Conservation (phyloP, 2,113 vertebrate genomes). For the Crocuta crocuta region DNA sequence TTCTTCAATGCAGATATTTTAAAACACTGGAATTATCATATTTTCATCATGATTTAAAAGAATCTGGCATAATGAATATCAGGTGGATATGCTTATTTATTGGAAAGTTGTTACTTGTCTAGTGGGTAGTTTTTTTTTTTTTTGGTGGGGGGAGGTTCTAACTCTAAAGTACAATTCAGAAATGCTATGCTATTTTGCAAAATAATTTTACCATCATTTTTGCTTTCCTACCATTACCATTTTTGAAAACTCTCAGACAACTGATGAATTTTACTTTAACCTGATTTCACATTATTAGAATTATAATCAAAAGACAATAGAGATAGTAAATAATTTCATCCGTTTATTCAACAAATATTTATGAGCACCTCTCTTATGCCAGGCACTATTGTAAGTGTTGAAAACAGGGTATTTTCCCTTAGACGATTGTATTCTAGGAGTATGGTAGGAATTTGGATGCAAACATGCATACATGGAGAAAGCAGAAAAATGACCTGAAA, state of each 20-base stretch:
- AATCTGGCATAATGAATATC: not conserved
- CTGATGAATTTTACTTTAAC: not conserved
- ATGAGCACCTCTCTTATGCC: not conserved
- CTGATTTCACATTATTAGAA: not conserved
- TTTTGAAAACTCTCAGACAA: not conserved
- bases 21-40: not conserved
- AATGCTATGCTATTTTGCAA: not conserved
- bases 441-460: not conserved
- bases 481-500: not conserved
- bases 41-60: constrained; percentile 1
- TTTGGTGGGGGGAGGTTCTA: not conserved
- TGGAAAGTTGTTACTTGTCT: not conserved
- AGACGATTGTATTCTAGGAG: not conserved
- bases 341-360: not conserved
- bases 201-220: not conserved
- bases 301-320: not conserved
- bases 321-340: not conserved
- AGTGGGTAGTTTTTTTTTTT: not conserved
- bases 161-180: not conserved
- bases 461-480: not conserved
- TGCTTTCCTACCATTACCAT: not conserved
- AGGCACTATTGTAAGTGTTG: not conserved
- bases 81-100: not conserved
- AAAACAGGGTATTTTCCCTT: not conserved
- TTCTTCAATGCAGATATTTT: not conserved